These are phyloP conservation scores for Emydoidea blandingii DNA, from an alignment of 2,797 vertebrate genomes.

Conservation along the genomic window DNA sequence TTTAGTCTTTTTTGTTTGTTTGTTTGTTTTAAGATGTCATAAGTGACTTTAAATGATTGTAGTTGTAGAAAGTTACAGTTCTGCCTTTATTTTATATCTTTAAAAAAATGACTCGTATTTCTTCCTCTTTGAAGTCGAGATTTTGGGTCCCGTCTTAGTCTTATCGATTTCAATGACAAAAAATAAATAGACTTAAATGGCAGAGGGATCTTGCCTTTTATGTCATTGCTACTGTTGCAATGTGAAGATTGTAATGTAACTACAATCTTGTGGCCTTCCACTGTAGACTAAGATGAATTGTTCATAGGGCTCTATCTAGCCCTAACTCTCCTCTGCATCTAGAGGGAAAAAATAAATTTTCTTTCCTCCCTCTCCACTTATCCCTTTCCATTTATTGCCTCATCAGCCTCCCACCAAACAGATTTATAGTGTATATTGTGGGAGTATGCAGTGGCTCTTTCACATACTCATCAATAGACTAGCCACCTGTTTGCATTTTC, in stretches of 20 bases:
- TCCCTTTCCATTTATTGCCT: not conserved
- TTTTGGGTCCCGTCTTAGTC: not conserved
- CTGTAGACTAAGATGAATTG: not conserved
- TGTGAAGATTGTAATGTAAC: not conserved
- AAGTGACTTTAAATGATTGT: not conserved
- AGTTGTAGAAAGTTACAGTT: not conserved
- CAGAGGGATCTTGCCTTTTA: not conserved
- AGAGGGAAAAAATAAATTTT: not conserved
- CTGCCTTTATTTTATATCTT: not conserved
- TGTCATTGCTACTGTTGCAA: not conserved
- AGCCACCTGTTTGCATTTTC: not conserved
- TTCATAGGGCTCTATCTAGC: not conserved
- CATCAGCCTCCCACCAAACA: not conserved
- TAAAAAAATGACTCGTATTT: not conserved
- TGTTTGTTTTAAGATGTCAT: not conserved
- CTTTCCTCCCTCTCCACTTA: not conserved
- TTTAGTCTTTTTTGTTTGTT: not conserved
- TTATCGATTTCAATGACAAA: not conserved
- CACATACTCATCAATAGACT: not conserved
- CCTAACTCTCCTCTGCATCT: not conserved
- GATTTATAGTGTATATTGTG: not conserved
- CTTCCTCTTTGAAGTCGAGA: rapidly evolving
- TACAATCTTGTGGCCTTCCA: not conserved
- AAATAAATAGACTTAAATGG: not conserved
- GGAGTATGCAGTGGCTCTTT: not conserved